Evolutionary conservation across 2,888 invertebrate species (phyloP), one percentile per base, ranked within the genome.

Genomic region (Leptinotarsa rubiginosa): DNA sequence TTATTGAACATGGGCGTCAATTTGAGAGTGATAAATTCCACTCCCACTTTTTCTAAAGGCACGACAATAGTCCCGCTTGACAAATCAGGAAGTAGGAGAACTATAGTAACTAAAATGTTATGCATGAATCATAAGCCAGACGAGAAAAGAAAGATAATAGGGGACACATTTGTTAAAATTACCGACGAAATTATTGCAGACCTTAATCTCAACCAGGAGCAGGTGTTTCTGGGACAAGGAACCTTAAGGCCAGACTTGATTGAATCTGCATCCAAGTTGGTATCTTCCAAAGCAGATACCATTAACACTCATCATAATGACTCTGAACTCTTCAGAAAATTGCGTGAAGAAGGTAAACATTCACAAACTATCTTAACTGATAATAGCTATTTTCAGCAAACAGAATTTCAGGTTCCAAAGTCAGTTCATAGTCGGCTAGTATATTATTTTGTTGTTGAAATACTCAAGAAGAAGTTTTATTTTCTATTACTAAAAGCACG

Each of bases 231-330:
- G 70, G 97, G 96, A 1, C 98, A 98, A 88, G 98, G 99, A 75
- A 99, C 99, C 0, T 91, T 99, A 22, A 90, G 99, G 86, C 99
- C 99, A 59, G 99, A 99, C 90, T 91, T 99, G 82, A 99, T 99
- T 85, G 99, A 99, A 90, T 98, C 98, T 18, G 99, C 99, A 10
- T 98, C 97, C 3, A 88, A 91, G 75, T 85, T 97, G 83, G 87
- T 83, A n/a, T 97, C 95, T 81, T 91, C 87, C 83, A 96, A 96
- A 89, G 99, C 99, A 1, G 96, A 97, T 84, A 95, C 95, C 47
- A 99, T 99, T 86, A 99, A 99, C 90, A 99, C 99, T 47, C 99
- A 99, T 88, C 99, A 99, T 90, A 99, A 99, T 88, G 99, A 99
- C 89, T 98, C 97, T 16, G 97, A 97, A 86, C 90, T 99, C 73